Evolutionary conservation across 2,888 invertebrate species (phyloP).

Genomic region (Dastarcus helophoroides): DNA sequence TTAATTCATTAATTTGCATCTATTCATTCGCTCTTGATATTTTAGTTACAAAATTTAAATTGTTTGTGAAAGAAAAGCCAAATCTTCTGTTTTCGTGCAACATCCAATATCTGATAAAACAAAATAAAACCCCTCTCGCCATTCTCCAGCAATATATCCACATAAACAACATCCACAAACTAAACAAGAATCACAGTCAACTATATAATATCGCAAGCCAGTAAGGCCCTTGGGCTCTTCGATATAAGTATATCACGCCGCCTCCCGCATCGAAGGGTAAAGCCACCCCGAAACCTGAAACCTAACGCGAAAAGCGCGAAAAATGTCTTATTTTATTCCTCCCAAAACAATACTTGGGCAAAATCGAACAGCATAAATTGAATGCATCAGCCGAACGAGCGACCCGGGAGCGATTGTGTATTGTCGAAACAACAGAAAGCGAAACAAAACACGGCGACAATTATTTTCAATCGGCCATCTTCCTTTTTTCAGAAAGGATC

Average conservation of each 20-base stretch:
- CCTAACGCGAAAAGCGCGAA: slow-evolving; percentile 11
- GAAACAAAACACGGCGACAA: slow-evolving; percentile 34
- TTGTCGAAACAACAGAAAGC: slow-evolving; percentile 27
- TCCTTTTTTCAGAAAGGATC: slow-evolving; percentile 22
- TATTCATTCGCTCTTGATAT: too few relatives aligned
- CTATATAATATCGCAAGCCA: slow-evolving; percentile 6
- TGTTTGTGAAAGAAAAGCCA: too few relatives aligned
- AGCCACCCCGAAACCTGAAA: slow-evolving; percentile 13
- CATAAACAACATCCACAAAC: slow-evolving; percentile 30
- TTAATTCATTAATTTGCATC: too few relatives aligned
- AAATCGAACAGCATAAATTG: slow-evolving; percentile 32
- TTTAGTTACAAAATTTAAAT: too few relatives aligned
- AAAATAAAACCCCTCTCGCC: slow-evolving; percentile 7
- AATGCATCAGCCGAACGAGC: slow-evolving; percentile 36
- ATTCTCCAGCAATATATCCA: slow-evolving; percentile 23
- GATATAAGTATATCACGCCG: neutral
- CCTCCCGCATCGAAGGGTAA: neutral
- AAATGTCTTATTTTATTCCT: slow-evolving; percentile 33
- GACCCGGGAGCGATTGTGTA: slow-evolving; percentile 33
- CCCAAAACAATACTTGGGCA: slow-evolving; percentile 33
- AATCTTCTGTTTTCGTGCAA: too few relatives aligned
- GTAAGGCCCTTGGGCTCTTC: slow-evolving; percentile 6
- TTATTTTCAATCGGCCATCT: slow-evolving; percentile 37
- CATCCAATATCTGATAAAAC: slow-evolving; percentile 12
- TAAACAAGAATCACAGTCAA: slow-evolving; percentile 25